Percentiles rank a stretch among this genome's conserved stretches.
Conservation (phyloP, 2,888 invertebrate species). For the Junonia oenone region DNA sequence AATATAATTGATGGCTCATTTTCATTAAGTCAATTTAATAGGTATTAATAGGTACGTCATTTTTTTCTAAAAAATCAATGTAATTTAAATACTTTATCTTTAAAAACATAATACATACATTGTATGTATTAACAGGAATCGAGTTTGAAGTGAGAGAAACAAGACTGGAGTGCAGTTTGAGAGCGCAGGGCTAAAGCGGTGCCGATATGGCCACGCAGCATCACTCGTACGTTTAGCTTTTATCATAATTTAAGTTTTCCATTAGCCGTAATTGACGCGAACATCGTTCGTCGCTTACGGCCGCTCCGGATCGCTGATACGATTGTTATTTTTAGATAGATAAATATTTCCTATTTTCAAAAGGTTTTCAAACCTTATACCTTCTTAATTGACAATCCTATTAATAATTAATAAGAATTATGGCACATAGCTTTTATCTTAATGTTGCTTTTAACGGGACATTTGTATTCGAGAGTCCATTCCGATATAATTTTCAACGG, state of each 20-base stretch:
- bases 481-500: constrained; percentile 63
- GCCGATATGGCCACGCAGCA: constrained; percentile 50
- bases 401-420: constrained; percentile 75
- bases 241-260: constrained; percentile 80
- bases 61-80: no score
- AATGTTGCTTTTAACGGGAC: constrained; percentile 70
- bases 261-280: constrained; percentile 78
- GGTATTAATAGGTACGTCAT: no score
- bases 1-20: no score
- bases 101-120: no score
- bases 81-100: no score
- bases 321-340: constrained; percentile 74
- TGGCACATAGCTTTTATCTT: constrained; percentile 72
- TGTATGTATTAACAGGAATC: not conserved
- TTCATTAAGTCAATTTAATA: no score
- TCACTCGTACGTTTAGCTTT: constrained; percentile 69
- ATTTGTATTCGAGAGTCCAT: constrained; percentile 67
- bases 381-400: constrained; percentile 72
- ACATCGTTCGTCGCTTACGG: constrained; percentile 77
- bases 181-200: constrained; percentile 24
- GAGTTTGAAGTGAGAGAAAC: not conserved
- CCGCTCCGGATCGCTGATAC: constrained; percentile 57
- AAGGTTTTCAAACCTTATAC: constrained; percentile 56
- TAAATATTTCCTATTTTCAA: constrained; percentile 72
- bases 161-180: not conserved